Percentiles rank a stretch among this genome's conserved stretches.
These are phyloP conservation scores for Drosophila limbata DNA, from an alignment of 2,888 invertebrate species.

Conservation along the genomic window DNA sequence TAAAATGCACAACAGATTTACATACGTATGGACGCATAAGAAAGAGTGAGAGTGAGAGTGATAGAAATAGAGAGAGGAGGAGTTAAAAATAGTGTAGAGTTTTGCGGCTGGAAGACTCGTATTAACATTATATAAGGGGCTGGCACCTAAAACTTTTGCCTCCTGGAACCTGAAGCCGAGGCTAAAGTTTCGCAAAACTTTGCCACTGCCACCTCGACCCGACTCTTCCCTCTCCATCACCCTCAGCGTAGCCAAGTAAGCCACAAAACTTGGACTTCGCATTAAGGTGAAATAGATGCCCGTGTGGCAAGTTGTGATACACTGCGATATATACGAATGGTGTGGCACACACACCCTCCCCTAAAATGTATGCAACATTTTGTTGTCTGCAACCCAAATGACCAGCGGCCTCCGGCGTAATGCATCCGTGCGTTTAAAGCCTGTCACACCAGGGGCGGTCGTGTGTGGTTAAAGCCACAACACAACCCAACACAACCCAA, in stretches of 20 bases:
- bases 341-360: too few relatives aligned
- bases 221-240: not conserved
- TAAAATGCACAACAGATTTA: conserved; percentile 60
- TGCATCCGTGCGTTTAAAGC: conserved; percentile 14
- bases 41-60: not conserved
- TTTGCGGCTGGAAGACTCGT: conserved; percentile 13
- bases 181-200: conserved; percentile 42
- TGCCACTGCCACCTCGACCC: not conserved
- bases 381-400: conserved; percentile 32
- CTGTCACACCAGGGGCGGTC: conserved; percentile 44
- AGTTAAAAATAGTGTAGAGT: conserved; percentile 23
- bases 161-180: conserved; percentile 43
- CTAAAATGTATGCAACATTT: conserved; percentile 45
- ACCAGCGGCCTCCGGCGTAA: conserved; percentile 1
- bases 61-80: not conserved
- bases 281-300: conserved; percentile 42
- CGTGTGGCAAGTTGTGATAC: conserved; percentile 30
- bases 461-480: conserved; percentile 40
- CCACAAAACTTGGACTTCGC: conserved; percentile 42
- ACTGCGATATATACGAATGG: not conserved
- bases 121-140: conserved; percentile 36
- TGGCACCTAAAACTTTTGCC: conserved; percentile 39
- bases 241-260: conserved; percentile 17
- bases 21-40: conserved; percentile 17
- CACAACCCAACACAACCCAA: not conserved